Evolutionary conservation across 2,113 vertebrate species (phyloP), one percentile per base, ranked within the genome.

Genomic region (Hystrix cristata): DNA sequence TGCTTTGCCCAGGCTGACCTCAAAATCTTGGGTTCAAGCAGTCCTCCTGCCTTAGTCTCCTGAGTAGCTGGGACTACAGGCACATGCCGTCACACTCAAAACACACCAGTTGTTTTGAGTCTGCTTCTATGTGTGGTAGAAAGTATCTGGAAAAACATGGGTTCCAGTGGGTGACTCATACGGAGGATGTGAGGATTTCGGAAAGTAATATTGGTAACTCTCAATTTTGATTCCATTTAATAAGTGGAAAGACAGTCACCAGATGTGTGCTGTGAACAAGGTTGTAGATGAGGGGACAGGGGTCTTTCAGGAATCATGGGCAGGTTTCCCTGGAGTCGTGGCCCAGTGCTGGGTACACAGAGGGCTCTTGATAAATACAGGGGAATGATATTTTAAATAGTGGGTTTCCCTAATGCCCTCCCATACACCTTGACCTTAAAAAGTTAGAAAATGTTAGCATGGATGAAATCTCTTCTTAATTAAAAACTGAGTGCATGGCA

Each of bases 161-260:
- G 80, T 81, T 96, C 88, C n/a, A 18, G 2, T 46, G 69, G 29
- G 11, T 97, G 97, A 97, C 81, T 95, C 85, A 83, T 19, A 72
- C 7, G 25, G 79, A 91, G 51, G 65, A 64, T 62, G n/a, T 2
- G 23, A 94, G 59, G 81, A 72, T 53, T 92, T 95, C 71, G 83
- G 91, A 89, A 93, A 93, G 67, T 69, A 67, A 55, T 67, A 29
- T 65, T 25, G 91, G 65, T 88, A 93, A 85, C 85, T 92, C 55
- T 97, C 57, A 15, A 25, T 74, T 69, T 95, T 94, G 5, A 76
- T 96, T 96, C 78, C 94, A 87, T 46, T 82, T 91, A 71, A 57
- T 89, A 79, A 88, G 34, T 72, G 65, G 62, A 94, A 94, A 97
- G 81, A 96, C 14, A n/a, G 51, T 85, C 82, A 90, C 23, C 34